Conservation (phyloP, 2,888 invertebrate species). For the Trachelus tabidus region DNA sequence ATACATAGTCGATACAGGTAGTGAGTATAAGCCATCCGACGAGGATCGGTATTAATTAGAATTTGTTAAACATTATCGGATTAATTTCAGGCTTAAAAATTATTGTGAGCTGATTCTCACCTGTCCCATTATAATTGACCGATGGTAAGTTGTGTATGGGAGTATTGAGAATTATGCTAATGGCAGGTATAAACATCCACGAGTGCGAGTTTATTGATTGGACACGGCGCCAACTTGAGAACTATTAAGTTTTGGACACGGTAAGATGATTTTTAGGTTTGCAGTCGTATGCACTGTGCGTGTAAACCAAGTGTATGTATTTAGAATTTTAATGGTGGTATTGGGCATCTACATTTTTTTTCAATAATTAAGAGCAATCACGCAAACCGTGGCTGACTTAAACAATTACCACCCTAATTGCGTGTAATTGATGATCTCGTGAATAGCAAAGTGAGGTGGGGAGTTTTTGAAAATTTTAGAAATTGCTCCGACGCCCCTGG, state of each 20-base stretch:
- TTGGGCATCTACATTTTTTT: not conserved
- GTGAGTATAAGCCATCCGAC: not conserved
- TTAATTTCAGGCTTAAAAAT: not conserved
- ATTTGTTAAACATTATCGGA: not conserved
- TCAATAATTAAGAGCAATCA: not conserved
- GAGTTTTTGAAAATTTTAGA: conserved; percentile 32
- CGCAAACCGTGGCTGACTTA: not conserved
- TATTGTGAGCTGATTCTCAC: not conserved
- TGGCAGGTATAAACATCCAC: not conserved
- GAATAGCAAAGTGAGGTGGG: conserved; percentile 17
- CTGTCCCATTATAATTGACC: not conserved
- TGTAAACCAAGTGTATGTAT: too few relatives aligned
- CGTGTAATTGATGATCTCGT: conserved; percentile 26
- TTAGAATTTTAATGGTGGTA: not conserved
- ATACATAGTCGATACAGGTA: not conserved
- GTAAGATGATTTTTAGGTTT: not conserved
- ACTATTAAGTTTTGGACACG: not conserved
- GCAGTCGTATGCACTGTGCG: not conserved
- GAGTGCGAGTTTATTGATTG: not conserved
- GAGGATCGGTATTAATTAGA: not conserved
- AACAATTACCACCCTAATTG: conserved; percentile 28
- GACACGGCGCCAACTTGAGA: not conserved
- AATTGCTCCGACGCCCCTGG: conserved; percentile 30
- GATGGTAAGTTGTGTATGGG: not conserved
- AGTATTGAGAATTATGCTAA: not conserved